Base-by-base conservation (phyloP, 2,888 invertebrate species). In the Drosophila monieri region DNA sequence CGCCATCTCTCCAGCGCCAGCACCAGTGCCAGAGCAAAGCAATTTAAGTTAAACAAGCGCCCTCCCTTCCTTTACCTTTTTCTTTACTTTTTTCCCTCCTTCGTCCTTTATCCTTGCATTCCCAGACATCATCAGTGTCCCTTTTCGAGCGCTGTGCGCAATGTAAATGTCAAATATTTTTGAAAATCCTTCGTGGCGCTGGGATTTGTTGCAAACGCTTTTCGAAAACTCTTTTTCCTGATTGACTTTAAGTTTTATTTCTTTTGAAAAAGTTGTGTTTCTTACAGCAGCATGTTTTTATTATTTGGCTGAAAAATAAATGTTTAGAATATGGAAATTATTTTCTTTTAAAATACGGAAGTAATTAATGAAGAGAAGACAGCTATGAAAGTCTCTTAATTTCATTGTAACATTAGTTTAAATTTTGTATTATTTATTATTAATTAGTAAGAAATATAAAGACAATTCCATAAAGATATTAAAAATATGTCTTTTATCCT, bases 1-100 rank as follows among this genome's bases (percentile, higher is more conserved):
- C 71, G 78, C 61, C 65, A 65, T 68, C 67, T 66, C 67, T 52
- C 56, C 58, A 65, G 30, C 60, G 35, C 35, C 27, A 27, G 27
- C 3, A 3, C 27, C 27, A 27, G 9, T 27, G 62, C 44, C 59
- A 44, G 41, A 54, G 87, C 81, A 86, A 88, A 86, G 88, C 88
- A 84, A 84, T 84, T 84, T 84, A 84, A 84, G 85, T 84, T 88
- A 84, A 88, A 84, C 84, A 84, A 85, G 87, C 84, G 70, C 73
- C 62, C 12, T 43, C 51, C 39, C 37, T 30, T 39, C 27, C 27
- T 14, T 12, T 25, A 14, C n/a, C 18, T 52, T 14, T 14, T n/a
- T 5, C 10, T 35, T 39, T 49, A 41, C 27, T 12, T 8, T 23
- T 32, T 30, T 3, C 10, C 18, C 6, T 55, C n/a, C 3, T 25